Percentiles rank a stretch among this genome's conserved stretches.
Evolutionary conservation across 2,797 vertebrate species (phyloP).

Genomic region (Etheostoma nigrum): DNA sequence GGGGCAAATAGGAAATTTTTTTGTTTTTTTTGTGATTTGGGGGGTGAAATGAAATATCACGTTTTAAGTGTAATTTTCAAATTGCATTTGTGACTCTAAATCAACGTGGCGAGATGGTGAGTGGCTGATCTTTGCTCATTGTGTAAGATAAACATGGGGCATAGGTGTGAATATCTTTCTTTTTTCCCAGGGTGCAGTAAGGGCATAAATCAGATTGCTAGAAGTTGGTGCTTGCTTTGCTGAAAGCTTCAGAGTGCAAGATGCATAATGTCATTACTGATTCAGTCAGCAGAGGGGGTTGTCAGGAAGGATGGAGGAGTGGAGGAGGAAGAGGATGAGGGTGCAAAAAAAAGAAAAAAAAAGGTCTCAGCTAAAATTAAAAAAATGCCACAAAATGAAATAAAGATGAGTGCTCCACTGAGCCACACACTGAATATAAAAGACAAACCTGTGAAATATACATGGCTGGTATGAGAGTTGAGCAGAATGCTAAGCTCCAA

Average conservation of each 20-base stretch:
- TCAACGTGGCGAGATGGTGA: background rate
- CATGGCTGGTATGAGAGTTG: slow-evolving; percentile 74
- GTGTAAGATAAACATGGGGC: background rate
- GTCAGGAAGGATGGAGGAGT: slow-evolving; percentile 63
- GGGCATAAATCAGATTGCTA: slow-evolving; percentile 50
- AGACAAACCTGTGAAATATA: slow-evolving; percentile 85
- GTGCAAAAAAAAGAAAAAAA: slow-evolving; percentile 54
- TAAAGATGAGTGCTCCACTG: slow-evolving; percentile 85
- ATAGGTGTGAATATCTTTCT: slow-evolving; percentile 14
- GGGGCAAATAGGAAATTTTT: background rate
- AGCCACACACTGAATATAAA: slow-evolving; percentile 83
- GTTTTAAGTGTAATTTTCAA: background rate
- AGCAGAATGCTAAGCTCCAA: slow-evolving; percentile 80
- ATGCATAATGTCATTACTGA: slow-evolving; percentile 74
- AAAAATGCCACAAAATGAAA: slow-evolving; percentile 86
- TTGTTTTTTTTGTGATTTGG: background rate
- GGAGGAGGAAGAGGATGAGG: slow-evolving; percentile 23
- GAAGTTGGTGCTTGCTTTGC: slow-evolving; percentile 65
- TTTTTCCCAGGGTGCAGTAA: slow-evolving; percentile 13
- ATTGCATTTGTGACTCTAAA: background rate
- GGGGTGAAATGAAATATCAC: background rate
- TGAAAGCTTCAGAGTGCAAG: slow-evolving; percentile 62
- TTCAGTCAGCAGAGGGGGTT: slow-evolving; percentile 73
- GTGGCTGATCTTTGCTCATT: background rate
- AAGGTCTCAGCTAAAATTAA: slow-evolving; percentile 82